phyloP scores from a whole-genome alignment of 37 sponge, comb jelly and placozoan genomes.

The Crambe crambe region DNA sequence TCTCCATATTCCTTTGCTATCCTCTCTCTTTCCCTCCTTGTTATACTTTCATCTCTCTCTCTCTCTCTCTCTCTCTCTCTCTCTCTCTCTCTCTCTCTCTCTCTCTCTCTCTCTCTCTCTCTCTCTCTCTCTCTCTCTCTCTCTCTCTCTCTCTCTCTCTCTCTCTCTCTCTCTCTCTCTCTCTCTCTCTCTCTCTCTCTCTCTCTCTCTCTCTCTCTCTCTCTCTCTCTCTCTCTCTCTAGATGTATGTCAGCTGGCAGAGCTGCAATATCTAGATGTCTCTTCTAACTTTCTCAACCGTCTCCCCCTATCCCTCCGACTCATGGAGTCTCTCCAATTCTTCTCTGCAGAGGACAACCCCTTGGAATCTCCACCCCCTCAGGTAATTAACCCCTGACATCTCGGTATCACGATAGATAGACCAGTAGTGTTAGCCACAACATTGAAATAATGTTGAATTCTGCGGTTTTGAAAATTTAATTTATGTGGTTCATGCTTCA shows the following conservation, averaged over 20 bases:
- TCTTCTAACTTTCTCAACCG: slow-evolving; percentile 54
- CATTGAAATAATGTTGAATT: no score
- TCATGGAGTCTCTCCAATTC: slow-evolving; percentile 31
- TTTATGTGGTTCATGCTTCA: no score
- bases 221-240: neutral
- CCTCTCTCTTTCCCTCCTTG: neutral
- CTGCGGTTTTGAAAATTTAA: no score
- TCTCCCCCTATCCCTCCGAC: slow-evolving; percentile 41
- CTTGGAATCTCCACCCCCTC: slow-evolving; percentile 52
- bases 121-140: slow-evolving; percentile 3
- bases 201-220: neutral
- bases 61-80: slow-evolving; percentile 39
- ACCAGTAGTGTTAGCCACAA: no score
- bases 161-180: slow-evolving; percentile 3
- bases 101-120: slow-evolving; percentile 35
- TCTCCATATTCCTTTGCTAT: neutral
- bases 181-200: slow-evolving; percentile 2
- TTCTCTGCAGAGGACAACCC: slow-evolving; percentile 63
- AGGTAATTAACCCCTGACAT: slow-evolving; percentile 22
- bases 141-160: slow-evolving; percentile 11
- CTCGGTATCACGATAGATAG: no score
- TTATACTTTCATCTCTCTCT: slow-evolving; percentile 29
- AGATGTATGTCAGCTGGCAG: slow-evolving; percentile 34
- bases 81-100: slow-evolving; percentile 45
- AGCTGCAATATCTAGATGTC: slow-evolving; percentile 52